These are phyloP conservation scores for Drosophila erecta DNA, from an alignment of 1,140 invertebrate genomes.

Conservation along the genomic window DNA sequence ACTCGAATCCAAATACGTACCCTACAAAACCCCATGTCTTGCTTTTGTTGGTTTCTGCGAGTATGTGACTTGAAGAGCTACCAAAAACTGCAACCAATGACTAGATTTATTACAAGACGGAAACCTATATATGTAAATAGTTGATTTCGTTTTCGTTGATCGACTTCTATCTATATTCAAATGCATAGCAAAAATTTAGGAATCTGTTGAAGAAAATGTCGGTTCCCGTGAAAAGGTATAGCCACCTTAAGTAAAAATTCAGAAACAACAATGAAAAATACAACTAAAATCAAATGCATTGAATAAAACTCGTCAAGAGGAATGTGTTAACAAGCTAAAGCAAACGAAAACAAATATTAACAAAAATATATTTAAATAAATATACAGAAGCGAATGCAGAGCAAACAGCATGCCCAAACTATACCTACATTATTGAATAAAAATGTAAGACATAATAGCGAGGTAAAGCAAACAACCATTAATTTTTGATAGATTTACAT, in stretches of 20 bases:
- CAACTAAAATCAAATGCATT: constrained; percentile 67
- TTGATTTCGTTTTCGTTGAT: constrained; percentile 62
- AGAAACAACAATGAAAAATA: constrained; percentile 20
- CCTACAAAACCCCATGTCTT: constrained; percentile 27
- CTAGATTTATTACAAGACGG: constrained; percentile 22
- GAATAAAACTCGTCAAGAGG: constrained; percentile 81
- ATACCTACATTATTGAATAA: constrained; percentile 25
- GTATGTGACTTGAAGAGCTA: constrained; percentile 4
- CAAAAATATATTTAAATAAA: constrained; percentile 60
- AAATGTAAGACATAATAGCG: constrained; percentile 21
- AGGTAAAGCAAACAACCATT: constrained; percentile 55
- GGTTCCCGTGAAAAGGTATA: constrained; percentile 41
- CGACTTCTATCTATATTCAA: constrained; percentile 56
- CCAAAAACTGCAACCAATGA: constrained; percentile 2
- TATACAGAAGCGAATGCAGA: constrained; percentile 50
- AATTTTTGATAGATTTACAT: constrained; percentile 82
- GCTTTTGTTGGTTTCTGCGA: constrained; percentile 26
- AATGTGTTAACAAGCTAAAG: constrained; percentile 79
- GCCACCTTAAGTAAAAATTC: constrained; percentile 32
- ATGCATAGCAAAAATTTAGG: constrained; percentile 39
- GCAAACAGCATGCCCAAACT: constrained; percentile 31
- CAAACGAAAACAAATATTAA: constrained; percentile 51
- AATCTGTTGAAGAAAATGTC: constrained; percentile 47
- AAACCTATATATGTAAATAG: constrained; percentile 62
- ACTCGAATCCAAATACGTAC: constrained; percentile 26